Evolutionary conservation across 37 sponge, comb jelly and placozoan species (phyloP).

Genomic region (Beroe forskalii): DNA sequence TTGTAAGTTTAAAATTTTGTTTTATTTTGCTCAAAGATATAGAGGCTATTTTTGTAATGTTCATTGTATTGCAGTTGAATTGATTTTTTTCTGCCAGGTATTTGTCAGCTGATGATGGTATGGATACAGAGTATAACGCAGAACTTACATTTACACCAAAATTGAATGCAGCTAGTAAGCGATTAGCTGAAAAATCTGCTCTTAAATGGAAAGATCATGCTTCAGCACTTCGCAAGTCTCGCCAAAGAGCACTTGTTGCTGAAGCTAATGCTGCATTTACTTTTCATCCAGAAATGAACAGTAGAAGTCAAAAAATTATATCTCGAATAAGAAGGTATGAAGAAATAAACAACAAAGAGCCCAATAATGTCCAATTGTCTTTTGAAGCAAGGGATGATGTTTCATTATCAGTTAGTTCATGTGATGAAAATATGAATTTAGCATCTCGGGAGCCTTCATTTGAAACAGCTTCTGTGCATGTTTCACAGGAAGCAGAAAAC

Average conservation of each 20-base stretch:
- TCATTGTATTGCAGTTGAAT: no score
- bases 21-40: no score
- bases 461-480: conserved; percentile 52
- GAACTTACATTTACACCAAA: conserved; percentile 50
- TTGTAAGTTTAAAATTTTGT: no score
- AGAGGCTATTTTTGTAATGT: no score
- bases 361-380: neutral
- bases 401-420: neutral
- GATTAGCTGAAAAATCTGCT: conserved; percentile 52
- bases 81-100: no score
- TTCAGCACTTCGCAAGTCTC: neutral
- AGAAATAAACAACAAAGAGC: neutral
- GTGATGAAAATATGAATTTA: conserved; percentile 22
- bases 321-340: conserved; percentile 5
- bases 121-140: conserved; percentile 38
- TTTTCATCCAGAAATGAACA: conserved; percentile 52
- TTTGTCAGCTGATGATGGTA: conserved; percentile 64
- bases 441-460: conserved; percentile 44
- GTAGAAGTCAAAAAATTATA: conserved; percentile 49
- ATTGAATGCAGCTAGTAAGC: conserved; percentile 22
- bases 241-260: conserved; percentile 52
- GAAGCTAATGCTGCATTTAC: conserved; percentile 63
- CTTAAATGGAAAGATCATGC: conserved; percentile 27
- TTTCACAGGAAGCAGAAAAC: conserved; percentile 50
- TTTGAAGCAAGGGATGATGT: conserved; percentile 9